phyloP scores from a whole-genome alignment of 2,888 invertebrate species.

The Monochamus alternatus region DNA sequence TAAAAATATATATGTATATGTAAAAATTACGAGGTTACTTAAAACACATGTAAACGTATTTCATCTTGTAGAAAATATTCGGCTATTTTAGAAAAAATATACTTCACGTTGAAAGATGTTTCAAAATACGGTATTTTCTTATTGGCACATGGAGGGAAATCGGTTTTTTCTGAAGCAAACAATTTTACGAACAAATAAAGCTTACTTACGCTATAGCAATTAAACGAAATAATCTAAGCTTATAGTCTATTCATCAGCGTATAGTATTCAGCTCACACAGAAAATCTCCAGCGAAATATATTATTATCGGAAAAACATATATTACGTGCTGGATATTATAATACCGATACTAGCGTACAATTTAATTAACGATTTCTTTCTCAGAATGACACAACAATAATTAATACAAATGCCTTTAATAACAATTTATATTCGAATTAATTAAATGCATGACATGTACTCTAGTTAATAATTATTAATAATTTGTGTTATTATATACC shows the following conservation, averaged over 20 bases:
- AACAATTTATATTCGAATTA: constrained; percentile 35
- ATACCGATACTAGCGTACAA: constrained; percentile 17
- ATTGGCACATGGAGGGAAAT: no score
- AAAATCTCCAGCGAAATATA: not conserved
- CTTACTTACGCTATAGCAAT: no score
- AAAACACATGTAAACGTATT: no score
- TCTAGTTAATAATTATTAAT: constrained; percentile 37
- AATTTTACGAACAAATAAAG: no score
- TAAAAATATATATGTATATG: no score
- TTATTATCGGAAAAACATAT: constrained; percentile 23
- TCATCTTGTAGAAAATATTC: no score
- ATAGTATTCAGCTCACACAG: not conserved
- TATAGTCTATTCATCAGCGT: not conserved
- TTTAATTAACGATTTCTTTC: constrained; percentile 37
- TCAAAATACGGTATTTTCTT: no score
- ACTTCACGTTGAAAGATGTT: no score
- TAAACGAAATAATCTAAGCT: not conserved
- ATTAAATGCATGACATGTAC: constrained; percentile 32
- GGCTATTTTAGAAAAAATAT: no score
- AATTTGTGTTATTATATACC: constrained; percentile 28
- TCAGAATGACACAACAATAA: constrained; percentile 30
- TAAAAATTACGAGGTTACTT: no score
- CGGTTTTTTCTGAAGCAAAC: no score
- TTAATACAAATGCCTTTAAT: constrained; percentile 34
- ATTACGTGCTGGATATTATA: constrained; percentile 9